Evolutionary conservation across 2,113 vertebrate genomes (phyloP).

Genomic region (Gorsachius goisagi): DNA sequence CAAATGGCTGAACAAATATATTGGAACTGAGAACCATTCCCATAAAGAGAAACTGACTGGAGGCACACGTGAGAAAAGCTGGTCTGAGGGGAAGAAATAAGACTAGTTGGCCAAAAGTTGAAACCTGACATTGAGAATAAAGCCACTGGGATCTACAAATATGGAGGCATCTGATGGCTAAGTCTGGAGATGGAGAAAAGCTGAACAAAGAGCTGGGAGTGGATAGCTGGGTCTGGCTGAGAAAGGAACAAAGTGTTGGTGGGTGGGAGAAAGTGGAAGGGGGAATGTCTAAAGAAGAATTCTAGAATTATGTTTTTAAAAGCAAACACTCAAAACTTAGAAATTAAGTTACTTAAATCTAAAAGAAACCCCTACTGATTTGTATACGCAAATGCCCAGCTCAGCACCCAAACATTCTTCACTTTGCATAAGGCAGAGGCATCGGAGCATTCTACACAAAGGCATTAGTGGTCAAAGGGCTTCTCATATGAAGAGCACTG

Average conservation of each 20-base stretch:
- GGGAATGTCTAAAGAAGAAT: not conserved
- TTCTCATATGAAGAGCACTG: not conserved
- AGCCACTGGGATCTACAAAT: not conserved
- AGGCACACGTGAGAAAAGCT: not conserved
- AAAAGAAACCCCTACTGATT: slow-evolving; percentile 18
- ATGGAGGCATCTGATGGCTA: not conserved
- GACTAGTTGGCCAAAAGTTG: not conserved
- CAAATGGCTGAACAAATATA: not conserved
- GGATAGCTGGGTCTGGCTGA: not conserved
- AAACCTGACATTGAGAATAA: not conserved
- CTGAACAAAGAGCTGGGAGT: not conserved
- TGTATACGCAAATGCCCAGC: not conserved
- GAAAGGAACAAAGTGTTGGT: not conserved
- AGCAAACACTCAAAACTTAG: not conserved
- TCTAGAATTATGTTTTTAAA: not conserved
- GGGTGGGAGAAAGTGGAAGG: not conserved
- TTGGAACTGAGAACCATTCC: not conserved
- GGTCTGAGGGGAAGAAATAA: not conserved
- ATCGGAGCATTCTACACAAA: not conserved
- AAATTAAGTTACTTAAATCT: not conserved
- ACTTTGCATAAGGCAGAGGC: slow-evolving; percentile 37
- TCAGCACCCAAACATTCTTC: slow-evolving; percentile 5
- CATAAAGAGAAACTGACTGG: not conserved
- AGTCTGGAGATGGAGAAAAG: not conserved
- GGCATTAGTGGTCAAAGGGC: not conserved